Percentiles rank a stretch among this genome's conserved stretches.
Conservation (phyloP, 1,140 invertebrate genomes). For the Rhyacophila brunnea region DNA sequence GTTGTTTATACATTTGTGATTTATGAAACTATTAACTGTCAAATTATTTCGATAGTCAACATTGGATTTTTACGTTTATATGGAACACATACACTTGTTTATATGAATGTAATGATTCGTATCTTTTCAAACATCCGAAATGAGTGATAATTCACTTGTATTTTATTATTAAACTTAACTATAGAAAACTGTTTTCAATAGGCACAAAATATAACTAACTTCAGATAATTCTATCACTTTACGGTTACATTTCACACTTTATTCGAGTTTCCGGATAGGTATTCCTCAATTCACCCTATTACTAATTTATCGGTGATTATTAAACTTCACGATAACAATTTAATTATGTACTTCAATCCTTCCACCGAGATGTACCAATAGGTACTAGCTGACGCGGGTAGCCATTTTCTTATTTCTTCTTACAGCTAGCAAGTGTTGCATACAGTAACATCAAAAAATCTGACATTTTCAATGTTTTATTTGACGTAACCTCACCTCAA, state of each 20-base stretch:
- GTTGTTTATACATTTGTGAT: constrained; percentile 29
- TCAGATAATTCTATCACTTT: background rate
- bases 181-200: background rate
- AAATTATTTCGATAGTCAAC: constrained; percentile 20
- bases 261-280: no score
- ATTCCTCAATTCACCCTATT: no score
- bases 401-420: constrained; percentile 26
- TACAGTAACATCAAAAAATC: no score
- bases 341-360: constrained; percentile 9
- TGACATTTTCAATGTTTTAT: no score
- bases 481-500: no score
- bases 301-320: background rate
- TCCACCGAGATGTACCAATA: constrained; percentile 23
- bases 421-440: no score
- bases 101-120: background rate
- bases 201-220: background rate
- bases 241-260: background rate
- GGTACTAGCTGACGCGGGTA: constrained; percentile 24
- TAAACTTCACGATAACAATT: background rate
- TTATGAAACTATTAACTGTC: constrained; percentile 28
- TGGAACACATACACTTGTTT: background rate
- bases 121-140: background rate
- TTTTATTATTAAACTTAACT: no score
- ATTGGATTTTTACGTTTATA: constrained; percentile 1
- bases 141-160: no score